Evolutionary conservation across 1,140 invertebrate genomes (phyloP).

Genomic region (Pseudomyrmex pallidus): DNA sequence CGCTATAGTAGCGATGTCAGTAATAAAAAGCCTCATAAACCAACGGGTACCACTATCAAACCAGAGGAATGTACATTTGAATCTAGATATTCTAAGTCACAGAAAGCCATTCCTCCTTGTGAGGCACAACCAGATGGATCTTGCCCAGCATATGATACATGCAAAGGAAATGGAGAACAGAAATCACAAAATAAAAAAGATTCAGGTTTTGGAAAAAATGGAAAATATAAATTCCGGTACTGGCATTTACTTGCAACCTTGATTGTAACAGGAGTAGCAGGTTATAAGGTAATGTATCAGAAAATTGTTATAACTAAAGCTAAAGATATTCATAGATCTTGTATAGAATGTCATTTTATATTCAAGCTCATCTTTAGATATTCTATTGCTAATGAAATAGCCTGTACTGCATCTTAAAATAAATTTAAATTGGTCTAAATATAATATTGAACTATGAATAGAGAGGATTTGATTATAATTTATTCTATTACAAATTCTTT

Average conservation of each 20-base stretch:
- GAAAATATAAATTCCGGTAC: constrained; percentile 66
- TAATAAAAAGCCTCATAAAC: constrained; percentile 69
- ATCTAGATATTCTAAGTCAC: constrained; percentile 60
- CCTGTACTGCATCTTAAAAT: no score
- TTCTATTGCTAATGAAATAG: no score
- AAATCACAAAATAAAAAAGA: constrained; percentile 20
- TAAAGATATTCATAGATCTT: no score
- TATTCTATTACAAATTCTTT: no score
- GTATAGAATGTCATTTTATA: no score
- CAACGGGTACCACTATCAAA: constrained; percentile 73
- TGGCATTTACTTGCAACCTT: constrained; percentile 78
- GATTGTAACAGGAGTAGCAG: constrained; percentile 76
- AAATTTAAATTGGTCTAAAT: no score
- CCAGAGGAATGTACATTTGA: constrained; percentile 80
- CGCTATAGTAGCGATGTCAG: constrained; percentile 72
- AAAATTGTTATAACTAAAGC: background rate
- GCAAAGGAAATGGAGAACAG: constrained; percentile 55
- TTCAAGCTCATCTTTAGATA: no score
- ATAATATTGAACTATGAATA: no score
- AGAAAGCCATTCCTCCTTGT: constrained; percentile 67
- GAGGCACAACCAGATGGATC: constrained; percentile 62
- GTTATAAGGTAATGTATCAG: constrained; percentile 71
- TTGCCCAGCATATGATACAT: constrained; percentile 69
- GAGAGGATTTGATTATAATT: no score
- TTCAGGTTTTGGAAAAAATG: constrained; percentile 49